A percentile compares a stretch with the other conserved stretches of the same genome.
These are phyloP conservation scores for Hirudinaria manillensis DNA, from an alignment of 2,888 invertebrate genomes.

Conservation along the genomic window DNA sequence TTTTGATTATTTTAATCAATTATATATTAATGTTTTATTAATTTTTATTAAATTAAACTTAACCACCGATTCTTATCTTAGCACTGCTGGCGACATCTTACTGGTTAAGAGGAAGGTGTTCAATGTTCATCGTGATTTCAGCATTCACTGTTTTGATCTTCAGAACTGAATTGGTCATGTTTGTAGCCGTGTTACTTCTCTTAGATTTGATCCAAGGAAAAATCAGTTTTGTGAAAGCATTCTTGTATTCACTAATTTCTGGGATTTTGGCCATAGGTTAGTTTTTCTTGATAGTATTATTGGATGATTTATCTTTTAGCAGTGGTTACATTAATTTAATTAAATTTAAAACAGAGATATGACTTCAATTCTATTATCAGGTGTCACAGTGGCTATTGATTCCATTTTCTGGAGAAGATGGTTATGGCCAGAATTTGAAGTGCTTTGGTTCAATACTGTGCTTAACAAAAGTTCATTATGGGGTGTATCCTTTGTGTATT, in stretches of 20 bases:
- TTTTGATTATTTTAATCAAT: background rate
- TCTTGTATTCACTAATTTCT: constrained; percentile 51
- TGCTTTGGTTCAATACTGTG: constrained; percentile 88
- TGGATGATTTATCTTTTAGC: background rate
- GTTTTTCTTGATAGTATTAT: constrained; percentile 41
- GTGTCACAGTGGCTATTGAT: constrained; percentile 63
- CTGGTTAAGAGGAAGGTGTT: constrained; percentile 73
- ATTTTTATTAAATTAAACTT: background rate
- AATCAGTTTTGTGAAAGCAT: constrained; percentile 59
- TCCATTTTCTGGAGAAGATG: constrained; percentile 82
- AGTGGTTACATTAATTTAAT: background rate
- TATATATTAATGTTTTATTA: background rate
- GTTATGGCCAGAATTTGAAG: constrained; percentile 95
- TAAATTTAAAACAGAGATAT: background rate
- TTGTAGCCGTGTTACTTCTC: constrained; percentile 74
- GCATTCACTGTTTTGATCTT: constrained; percentile 83
- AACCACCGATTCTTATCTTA: constrained; percentile 55
- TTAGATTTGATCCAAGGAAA: constrained; percentile 69
- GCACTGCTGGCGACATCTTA: constrained; percentile 77
- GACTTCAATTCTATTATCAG: constrained; percentile 12
- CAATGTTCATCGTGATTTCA: constrained; percentile 72
- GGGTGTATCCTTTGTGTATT: constrained; percentile 79
- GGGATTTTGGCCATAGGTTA: constrained; percentile 59
- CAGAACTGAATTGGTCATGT: constrained; percentile 77
- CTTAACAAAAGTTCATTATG: constrained; percentile 89